Conservation (phyloP, 2,797 vertebrate genomes). For the Gobionotothen gibberifrons region DNA sequence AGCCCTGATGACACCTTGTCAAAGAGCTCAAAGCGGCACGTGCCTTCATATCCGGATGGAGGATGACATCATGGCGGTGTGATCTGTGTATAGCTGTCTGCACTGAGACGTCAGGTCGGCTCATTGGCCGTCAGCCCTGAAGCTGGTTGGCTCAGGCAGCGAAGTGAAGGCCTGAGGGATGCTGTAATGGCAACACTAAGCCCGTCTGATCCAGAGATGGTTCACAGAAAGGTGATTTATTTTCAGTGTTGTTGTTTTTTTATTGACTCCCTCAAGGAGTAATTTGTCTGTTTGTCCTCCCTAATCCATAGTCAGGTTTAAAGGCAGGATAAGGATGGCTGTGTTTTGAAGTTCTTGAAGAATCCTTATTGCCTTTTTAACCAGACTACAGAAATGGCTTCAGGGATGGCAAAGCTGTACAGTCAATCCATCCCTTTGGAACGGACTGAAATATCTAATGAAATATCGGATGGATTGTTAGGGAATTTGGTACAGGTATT, state of each 20-base stretch:
- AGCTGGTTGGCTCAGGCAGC: slow-evolving; percentile 34
- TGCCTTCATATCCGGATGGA: slow-evolving; percentile 38
- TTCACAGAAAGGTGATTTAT: slow-evolving; percentile 61
- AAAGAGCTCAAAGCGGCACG: slow-evolving; percentile 42
- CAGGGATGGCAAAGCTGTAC: not conserved
- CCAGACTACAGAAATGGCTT: not conserved
- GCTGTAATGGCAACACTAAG: slow-evolving; percentile 67
- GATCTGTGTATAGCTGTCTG: slow-evolving; percentile 44
- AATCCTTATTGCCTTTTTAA: not conserved
- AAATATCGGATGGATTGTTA: not conserved
- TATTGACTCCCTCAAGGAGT: slow-evolving; percentile 31
- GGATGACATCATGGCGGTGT: slow-evolving; percentile 57
- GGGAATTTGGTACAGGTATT: not conserved
- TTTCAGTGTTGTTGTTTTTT: slow-evolving; percentile 38
- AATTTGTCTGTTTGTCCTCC: slow-evolving; percentile 11
- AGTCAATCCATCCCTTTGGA: not conserved
- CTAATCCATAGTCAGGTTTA: not conserved
- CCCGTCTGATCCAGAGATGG: slow-evolving; percentile 27
- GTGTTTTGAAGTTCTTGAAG: slow-evolving; percentile 2
- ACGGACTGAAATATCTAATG: not conserved
- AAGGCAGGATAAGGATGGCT: slow-evolving; percentile 1
- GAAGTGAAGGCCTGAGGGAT: slow-evolving; percentile 49
- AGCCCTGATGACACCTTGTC: slow-evolving; percentile 61
- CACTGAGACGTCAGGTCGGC: slow-evolving; percentile 33
- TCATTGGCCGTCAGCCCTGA: slow-evolving; percentile 46